These are phyloP conservation scores for Mylabris sibirica DNA, from an alignment of 2,888 invertebrate genomes.

Conservation along the genomic window DNA sequence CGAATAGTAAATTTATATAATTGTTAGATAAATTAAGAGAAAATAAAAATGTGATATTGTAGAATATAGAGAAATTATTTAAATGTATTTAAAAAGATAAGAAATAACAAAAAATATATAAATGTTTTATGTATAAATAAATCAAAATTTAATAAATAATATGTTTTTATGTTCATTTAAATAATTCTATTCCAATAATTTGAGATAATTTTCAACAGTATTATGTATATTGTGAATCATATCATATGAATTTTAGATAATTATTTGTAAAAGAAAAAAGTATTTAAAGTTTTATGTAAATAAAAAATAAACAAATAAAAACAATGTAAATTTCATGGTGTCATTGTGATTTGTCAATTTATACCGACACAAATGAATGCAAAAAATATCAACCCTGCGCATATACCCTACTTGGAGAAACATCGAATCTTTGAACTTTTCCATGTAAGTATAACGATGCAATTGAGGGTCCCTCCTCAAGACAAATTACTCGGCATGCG, in stretches of 20 bases:
- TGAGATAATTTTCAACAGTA: slow-evolving; percentile 2
- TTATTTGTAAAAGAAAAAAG: slow-evolving; percentile 4
- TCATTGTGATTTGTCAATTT: not conserved
- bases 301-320: slow-evolving; percentile 12
- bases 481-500: no score
- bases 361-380: not conserved
- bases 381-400: slow-evolving; percentile 58
- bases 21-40: slow-evolving; percentile 40
- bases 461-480: no score
- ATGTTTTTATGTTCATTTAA: not conserved
- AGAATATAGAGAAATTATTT: slow-evolving; percentile 30
- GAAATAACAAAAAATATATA: slow-evolving; percentile 34
- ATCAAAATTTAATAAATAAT: not conserved
- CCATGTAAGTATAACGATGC: slow-evolving; percentile 60
- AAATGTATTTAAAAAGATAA: slow-evolving; percentile 1
- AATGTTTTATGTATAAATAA: slow-evolving; percentile 42
- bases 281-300: not conserved
- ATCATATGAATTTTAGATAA: slow-evolving; percentile 8
- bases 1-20: slow-evolving; percentile 23
- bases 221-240: slow-evolving; percentile 12
- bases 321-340: not conserved
- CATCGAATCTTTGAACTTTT: slow-evolving; percentile 71
- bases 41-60: slow-evolving; percentile 45
- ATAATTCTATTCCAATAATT: slow-evolving; percentile 10
- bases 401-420: slow-evolving; percentile 71